phyloP scores from a whole-genome alignment of 2,113 vertebrate species.

The Chionis minor region DNA sequence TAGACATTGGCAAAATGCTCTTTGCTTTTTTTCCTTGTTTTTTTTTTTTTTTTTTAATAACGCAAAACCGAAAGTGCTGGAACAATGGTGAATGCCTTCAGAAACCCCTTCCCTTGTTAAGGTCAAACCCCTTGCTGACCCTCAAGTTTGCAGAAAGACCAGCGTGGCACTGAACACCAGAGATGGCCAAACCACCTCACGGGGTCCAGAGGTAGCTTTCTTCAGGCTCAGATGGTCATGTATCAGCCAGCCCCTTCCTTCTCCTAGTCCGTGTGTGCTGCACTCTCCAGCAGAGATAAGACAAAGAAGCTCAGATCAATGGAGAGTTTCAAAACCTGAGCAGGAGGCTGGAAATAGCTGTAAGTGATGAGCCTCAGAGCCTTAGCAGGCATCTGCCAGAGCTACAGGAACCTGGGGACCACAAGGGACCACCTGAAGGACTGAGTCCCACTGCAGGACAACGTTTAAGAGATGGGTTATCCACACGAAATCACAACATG shows the following conservation, averaged over 20 bases:
- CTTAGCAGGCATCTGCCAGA: neutral
- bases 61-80: neutral
- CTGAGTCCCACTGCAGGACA: neutral
- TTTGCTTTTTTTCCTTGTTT: neutral
- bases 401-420: neutral
- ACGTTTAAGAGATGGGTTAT: neutral
- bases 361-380: neutral
- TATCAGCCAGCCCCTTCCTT: neutral
- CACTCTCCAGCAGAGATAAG: neutral
- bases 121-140: neutral
- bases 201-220: neutral
- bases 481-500: fast-evolving
- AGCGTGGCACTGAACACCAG: neutral
- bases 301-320: neutral
- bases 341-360: neutral
- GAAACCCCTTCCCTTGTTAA: neutral
- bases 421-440: neutral
- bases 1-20: neutral
- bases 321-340: neutral
- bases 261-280: neutral
- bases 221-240: fast-evolving
- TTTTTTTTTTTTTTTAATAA: neutral
- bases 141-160: neutral
- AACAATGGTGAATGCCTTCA: neutral
- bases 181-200: neutral